Conservation (phyloP, 1,140 invertebrate species). For the Drosophila asahinai region DNA sequence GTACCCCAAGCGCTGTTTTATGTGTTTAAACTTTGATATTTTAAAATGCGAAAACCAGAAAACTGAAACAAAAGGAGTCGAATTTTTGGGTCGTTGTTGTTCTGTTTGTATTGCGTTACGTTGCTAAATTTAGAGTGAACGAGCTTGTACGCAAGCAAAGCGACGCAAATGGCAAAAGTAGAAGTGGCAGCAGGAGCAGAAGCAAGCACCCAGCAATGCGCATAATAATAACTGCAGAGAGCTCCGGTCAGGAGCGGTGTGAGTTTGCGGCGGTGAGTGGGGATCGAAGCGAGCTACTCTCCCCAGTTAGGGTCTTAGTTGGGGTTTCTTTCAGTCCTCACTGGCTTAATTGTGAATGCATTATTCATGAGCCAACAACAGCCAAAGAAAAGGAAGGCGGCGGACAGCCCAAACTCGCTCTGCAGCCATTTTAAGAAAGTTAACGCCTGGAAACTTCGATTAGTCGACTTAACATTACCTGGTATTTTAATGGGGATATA, state of each 20-base stretch:
- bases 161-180: slow-evolving; percentile 46
- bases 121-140: slow-evolving; percentile 73
- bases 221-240: slow-evolving; percentile 68
- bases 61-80: slow-evolving; percentile 40
- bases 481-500: neutral
- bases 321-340: slow-evolving; percentile 49
- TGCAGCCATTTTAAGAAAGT: slow-evolving; percentile 23
- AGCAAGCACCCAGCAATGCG: slow-evolving; percentile 27
- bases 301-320: slow-evolving; percentile 42
- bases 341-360: slow-evolving; percentile 80
- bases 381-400: slow-evolving; percentile 26
- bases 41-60: slow-evolving; percentile 53
- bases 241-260: slow-evolving; percentile 5
- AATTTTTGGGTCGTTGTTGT: slow-evolving; percentile 35
- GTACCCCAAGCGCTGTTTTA: slow-evolving; percentile 47
- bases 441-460: neutral
- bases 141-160: slow-evolving; percentile 61
- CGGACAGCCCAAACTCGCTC: slow-evolving; percentile 36
- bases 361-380: slow-evolving; percentile 72
- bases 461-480: slow-evolving; percentile 7
- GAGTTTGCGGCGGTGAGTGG: neutral
- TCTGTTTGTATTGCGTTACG: slow-evolving; percentile 51
- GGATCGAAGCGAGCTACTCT: slow-evolving; percentile 3
- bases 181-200: neutral
- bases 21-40: slow-evolving; percentile 76